Conservation (phyloP, 1,140 invertebrate genomes). For the Tetraneura akinire region DNA sequence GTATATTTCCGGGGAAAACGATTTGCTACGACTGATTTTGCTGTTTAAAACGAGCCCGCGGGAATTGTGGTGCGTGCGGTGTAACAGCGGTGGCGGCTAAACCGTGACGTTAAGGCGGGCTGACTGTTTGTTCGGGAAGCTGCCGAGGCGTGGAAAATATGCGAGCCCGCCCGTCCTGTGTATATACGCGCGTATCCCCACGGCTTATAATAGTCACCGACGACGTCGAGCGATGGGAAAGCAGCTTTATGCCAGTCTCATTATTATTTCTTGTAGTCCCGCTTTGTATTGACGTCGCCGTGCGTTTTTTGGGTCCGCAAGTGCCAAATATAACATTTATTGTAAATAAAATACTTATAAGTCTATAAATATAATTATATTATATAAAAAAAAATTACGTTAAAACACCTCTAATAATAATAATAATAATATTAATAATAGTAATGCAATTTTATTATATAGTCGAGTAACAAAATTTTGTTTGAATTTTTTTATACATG, state of each 20-base stretch:
- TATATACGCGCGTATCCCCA: background rate
- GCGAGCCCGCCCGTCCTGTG: conserved; percentile 14
- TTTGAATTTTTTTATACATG: no score
- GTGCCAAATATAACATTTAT: no score
- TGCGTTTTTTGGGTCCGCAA: no score
- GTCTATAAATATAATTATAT: no score
- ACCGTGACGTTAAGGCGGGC: conserved; percentile 47
- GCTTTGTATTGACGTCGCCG: background rate
- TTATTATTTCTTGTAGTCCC: no score
- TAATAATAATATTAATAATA: no score
- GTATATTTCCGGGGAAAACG: background rate
- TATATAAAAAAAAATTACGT: no score
- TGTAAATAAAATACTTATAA: no score
- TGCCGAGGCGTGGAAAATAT: conserved; percentile 47
- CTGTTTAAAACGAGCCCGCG: conserved; percentile 20
- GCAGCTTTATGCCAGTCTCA: background rate
- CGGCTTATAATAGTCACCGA: background rate
- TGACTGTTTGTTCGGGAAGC: conserved; percentile 48
- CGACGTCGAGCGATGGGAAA: background rate
- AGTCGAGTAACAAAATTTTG: no score
- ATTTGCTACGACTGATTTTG: background rate
- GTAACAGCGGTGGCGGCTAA: background rate
- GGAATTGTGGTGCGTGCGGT: background rate
- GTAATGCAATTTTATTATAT: conserved; percentile 16
- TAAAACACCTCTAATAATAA: no score